These are phyloP conservation scores for Lacerta viridis DNA, from an alignment of 2,797 vertebrate genomes.

Conservation along the genomic window DNA sequence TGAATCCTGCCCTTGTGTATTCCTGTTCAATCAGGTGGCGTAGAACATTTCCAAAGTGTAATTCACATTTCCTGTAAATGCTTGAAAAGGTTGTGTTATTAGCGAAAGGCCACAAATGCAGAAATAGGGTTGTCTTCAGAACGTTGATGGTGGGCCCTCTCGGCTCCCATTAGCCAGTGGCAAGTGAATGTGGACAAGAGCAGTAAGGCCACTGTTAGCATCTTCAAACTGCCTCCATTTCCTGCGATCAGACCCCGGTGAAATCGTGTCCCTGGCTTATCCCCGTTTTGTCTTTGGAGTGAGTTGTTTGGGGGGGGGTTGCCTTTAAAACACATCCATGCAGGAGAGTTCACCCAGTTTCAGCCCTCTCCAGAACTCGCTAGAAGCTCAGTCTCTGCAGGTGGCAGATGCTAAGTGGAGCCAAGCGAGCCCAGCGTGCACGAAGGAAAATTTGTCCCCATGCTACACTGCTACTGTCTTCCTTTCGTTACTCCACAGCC, in stretches of 20 bases:
- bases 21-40: neutral
- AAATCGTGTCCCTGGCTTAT: neutral
- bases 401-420: neutral
- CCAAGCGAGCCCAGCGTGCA: too few species aligned
- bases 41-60: neutral
- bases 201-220: neutral
- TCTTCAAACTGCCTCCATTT: neutral
- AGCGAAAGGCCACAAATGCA: neutral
- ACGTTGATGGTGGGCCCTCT: too few species aligned
- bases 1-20: constrained; percentile 46
- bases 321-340: neutral
- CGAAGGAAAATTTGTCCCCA: neutral
- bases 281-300: neutral
- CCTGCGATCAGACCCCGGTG: too few species aligned
- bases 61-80: constrained; percentile 1
- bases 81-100: constrained; percentile 6
- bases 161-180: neutral
- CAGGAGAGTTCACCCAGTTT: too few species aligned
- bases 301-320: neutral
- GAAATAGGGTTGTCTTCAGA: neutral
- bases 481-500: neutral
- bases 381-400: neutral
- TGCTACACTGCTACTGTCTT: neutral
- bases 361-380: neutral
- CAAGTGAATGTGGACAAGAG: neutral